These are phyloP conservation scores for Bombycilla garrulus DNA, from an alignment of 2,113 vertebrate species.

Conservation along the genomic window DNA sequence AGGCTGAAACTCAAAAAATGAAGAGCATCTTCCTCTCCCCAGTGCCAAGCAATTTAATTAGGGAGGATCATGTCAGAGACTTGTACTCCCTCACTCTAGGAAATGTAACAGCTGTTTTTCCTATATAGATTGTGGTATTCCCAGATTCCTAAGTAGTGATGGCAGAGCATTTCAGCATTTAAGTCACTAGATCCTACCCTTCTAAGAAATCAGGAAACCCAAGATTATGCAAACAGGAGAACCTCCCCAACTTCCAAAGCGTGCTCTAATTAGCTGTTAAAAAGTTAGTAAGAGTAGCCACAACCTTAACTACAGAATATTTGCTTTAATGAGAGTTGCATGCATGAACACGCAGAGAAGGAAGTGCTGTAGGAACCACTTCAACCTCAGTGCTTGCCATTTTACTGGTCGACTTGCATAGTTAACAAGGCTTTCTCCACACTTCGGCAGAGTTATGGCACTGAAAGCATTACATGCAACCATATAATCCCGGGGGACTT, in stretches of 20 bases:
- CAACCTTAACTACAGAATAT: background rate
- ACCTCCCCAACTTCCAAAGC: background rate
- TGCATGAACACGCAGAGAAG: background rate
- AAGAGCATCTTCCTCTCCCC: slow-evolving; percentile 14
- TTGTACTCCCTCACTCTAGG: slow-evolving; percentile 29
- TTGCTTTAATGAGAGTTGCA: background rate
- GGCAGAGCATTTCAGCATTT: background rate
- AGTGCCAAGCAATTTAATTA: slow-evolving; percentile 4
- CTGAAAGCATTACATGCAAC: background rate
- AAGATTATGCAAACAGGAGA: background rate
- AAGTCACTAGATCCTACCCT: background rate
- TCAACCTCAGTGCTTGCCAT: background rate
- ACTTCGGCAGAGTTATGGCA: background rate
- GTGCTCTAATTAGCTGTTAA: background rate
- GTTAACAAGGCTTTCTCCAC: background rate
- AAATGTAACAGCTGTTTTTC: slow-evolving; percentile 36
- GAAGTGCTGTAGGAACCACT: background rate
- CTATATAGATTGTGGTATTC: slow-evolving; percentile 13
- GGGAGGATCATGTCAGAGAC: slow-evolving; percentile 9
- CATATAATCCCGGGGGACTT: background rate
- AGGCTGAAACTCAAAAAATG: background rate
- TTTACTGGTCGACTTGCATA: background rate
- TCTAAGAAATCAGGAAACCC: slow-evolving; percentile 49
- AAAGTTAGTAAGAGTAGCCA: background rate
- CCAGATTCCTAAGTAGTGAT: slow-evolving; percentile 22